These are phyloP conservation scores for Holocentrus rufus DNA, from an alignment of 2,797 vertebrate species.

Conservation along the genomic window DNA sequence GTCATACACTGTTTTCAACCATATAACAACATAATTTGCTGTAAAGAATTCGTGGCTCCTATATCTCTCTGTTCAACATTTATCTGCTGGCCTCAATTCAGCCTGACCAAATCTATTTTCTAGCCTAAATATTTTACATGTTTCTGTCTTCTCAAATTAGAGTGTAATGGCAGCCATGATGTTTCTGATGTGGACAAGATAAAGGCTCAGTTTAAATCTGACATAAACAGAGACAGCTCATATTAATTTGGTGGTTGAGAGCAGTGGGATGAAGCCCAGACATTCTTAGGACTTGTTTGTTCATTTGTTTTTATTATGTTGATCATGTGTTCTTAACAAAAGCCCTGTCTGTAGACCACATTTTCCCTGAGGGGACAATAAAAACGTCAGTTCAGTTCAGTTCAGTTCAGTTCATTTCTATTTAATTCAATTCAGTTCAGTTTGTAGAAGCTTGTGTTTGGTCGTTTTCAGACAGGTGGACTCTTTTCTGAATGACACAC, in stretches of 20 bases:
- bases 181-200: slow-evolving; percentile 33
- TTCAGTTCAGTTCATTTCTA: too few species aligned
- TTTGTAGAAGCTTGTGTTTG: slow-evolving; percentile 18
- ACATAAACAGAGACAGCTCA: too few species aligned
- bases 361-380: slow-evolving; percentile 25
- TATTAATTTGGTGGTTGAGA: background rate
- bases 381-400: slow-evolving; percentile 24
- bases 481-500: slow-evolving; percentile 22
- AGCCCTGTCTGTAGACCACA: slow-evolving; percentile 23
- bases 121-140: slow-evolving; percentile 57
- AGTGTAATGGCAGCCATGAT: slow-evolving; percentile 2
- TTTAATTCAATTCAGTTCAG: slow-evolving; percentile 17
- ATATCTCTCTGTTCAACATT: slow-evolving; percentile 34
- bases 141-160: slow-evolving; percentile 38
- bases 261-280: slow-evolving; percentile 22
- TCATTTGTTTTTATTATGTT: slow-evolving; percentile 45
- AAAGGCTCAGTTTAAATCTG: slow-evolving; percentile 52
- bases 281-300: slow-evolving; percentile 58
- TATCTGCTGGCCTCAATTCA: slow-evolving; percentile 30
- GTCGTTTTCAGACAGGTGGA: slow-evolving; percentile 27
- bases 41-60: background rate
- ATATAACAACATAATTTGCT: slow-evolving; percentile 9
- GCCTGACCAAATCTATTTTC: slow-evolving; percentile 54
- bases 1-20: background rate
- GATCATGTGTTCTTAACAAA: slow-evolving; percentile 54